Evolutionary conservation across 1,140 invertebrate species (phyloP), one percentile per base, ranked within the genome.

Genomic region (Tetragnatha versicolor): DNA sequence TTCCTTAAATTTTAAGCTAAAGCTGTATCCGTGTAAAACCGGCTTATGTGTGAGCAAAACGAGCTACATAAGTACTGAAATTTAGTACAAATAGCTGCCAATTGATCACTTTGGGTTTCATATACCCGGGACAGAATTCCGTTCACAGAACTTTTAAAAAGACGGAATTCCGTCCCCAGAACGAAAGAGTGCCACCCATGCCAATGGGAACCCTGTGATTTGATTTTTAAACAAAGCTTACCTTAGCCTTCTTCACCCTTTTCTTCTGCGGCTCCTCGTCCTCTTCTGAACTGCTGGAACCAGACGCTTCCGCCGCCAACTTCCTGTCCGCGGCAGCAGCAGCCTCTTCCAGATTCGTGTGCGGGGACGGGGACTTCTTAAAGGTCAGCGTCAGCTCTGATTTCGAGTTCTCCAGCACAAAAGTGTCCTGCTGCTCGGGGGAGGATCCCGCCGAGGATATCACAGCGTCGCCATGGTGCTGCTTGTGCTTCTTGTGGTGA

Each of bases 401-500:
- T 53, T 79, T 82, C 31, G 73, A 77, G 42, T 77, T 77, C 22
- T 77, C 73, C 25, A 77, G 42, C 37, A 77, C 55, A 31, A 77
- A 77, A 17, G 45, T 65, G 31, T 77, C 42, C n/a, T 75, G 37
- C 63, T 45, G 39, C 9, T 73, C 70, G 6, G 65, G 47, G 3
- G 42, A 47, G 22, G 70, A 47, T 7, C 20, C 7, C 61, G 61
- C 61, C 39, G 77, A 35, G 37, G 58, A 72, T 63, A 66, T 79
- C 45, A 76, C 79, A 66, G 79, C 51, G 35, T 83, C 80, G 37
- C 78, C 77, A 14, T 82, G 69, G 25, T 82, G 75, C 37, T 81
- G 81, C 55, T 82, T 84, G 75, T 82, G 84, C 55, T 82, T 83
- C 79, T 92, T 91, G 66, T 92, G 91, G 84, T 92, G 91, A 82